Percentiles rank a stretch among this genome's conserved stretches.
These are phyloP conservation scores for Champsocephalus esox DNA, from an alignment of 2,797 vertebrate genomes.

Conservation along the genomic window DNA sequence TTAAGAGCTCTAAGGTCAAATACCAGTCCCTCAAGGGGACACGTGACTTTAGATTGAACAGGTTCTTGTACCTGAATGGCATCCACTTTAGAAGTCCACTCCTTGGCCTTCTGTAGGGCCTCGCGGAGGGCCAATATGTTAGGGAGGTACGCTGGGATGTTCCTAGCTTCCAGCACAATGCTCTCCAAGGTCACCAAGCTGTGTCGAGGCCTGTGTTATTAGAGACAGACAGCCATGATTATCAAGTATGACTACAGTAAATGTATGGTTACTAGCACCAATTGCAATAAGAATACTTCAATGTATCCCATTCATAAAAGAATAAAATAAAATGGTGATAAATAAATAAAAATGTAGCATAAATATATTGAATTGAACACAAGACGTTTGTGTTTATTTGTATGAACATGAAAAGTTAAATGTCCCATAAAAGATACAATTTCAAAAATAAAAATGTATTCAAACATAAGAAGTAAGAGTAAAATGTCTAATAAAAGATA, in stretches of 20 bases:
- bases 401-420: too few species aligned
- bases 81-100: constrained; percentile 96
- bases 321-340: too few species aligned
- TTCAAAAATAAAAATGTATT: too few species aligned
- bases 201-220: constrained; percentile 89
- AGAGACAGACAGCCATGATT: neutral
- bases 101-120: constrained; percentile 94
- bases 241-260: neutral
- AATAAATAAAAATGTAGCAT: too few species aligned
- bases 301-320: too few species aligned
- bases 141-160: constrained; percentile 96
- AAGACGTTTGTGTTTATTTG: too few species aligned
- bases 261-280: neutral
- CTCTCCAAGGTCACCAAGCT: constrained; percentile 93
- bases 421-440: too few species aligned
- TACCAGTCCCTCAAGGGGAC: neutral
- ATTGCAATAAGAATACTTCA: neutral
- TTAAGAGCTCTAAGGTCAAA: neutral
- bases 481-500: too few species aligned
- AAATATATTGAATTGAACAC: too few species aligned
- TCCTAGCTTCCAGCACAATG: constrained; percentile 95
- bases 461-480: too few species aligned
- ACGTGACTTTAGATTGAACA: neutral
- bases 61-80: constrained; percentile 91
- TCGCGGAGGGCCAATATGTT: constrained; percentile 95